A percentile compares a stretch with the other conserved stretches of the same genome.
phyloP scores from a whole-genome alignment of 1,140 invertebrate genomes.

The Melanaphis sacchari region DNA sequence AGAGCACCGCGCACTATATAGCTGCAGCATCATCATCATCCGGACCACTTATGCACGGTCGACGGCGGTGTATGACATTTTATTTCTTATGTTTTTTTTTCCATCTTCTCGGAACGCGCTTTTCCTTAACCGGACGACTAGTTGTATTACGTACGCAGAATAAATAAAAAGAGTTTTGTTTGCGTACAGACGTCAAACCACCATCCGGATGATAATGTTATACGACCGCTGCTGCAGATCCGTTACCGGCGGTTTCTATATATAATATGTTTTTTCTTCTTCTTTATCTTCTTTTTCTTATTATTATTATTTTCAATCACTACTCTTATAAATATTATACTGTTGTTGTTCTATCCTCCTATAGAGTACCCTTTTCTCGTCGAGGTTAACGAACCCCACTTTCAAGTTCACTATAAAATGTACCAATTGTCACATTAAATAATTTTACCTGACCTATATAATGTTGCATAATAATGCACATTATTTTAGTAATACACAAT shows the following conservation, averaged over 20 bases:
- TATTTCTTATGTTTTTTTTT: slow-evolving; percentile 17
- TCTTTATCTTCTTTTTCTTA: not conserved
- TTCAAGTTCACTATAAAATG: not conserved
- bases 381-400: slow-evolving; percentile 35
- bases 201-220: slow-evolving; percentile 53
- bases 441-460: not conserved
- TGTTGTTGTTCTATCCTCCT: not conserved
- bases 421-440: not conserved
- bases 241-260: slow-evolving; percentile 39
- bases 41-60: slow-evolving; percentile 33
- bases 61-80: slow-evolving; percentile 23
- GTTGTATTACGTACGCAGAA: slow-evolving; percentile 48
- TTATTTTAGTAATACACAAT: not conserved
- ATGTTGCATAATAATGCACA: not conserved
- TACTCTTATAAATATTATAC: not conserved
- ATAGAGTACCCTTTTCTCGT: not conserved
- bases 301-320: slow-evolving; percentile 35
- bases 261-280: slow-evolving; percentile 29
- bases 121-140: slow-evolving; percentile 56
- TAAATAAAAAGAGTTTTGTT: slow-evolving; percentile 55
- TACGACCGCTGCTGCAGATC: slow-evolving; percentile 26
- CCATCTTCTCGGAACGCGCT: slow-evolving; percentile 52
- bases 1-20: not conserved
- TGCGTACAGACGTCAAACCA: slow-evolving; percentile 35
- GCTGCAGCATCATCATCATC: slow-evolving; percentile 42